Conservation (phyloP, 2,113 vertebrate genomes). For the Gila orcuttii region DNA sequence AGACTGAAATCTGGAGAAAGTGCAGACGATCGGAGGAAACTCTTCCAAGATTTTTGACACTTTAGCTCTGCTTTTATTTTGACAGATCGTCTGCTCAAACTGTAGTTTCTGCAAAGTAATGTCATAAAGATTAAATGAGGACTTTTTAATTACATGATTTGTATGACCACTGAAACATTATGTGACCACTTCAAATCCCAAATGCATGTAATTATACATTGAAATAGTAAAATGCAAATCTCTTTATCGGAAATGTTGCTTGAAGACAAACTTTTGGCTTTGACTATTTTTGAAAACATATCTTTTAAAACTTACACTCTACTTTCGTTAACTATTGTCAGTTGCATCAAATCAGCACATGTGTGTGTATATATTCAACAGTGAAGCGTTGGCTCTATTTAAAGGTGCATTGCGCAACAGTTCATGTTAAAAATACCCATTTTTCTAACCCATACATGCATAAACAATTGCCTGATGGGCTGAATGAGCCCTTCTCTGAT, state of each 20-base stretch:
- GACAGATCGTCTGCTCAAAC: not conserved
- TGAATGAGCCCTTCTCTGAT: too few species aligned
- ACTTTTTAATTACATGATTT: not conserved
- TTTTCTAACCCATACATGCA: too few species aligned
- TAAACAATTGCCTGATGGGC: too few species aligned
- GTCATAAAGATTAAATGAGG: not conserved
- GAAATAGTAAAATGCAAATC: not conserved
- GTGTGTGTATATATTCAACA: too few species aligned
- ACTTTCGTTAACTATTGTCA: too few species aligned
- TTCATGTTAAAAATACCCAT: too few species aligned
- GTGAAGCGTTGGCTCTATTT: too few species aligned
- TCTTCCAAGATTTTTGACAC: not conserved
- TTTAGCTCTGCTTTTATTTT: not conserved
- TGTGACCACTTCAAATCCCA: not conserved
- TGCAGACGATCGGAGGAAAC: not conserved
- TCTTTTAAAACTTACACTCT: not conserved
- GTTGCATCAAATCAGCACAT: too few species aligned
- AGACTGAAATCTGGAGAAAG: not conserved
- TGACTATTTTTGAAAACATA: not conserved
- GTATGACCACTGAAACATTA: not conserved
- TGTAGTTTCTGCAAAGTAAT: not conserved
- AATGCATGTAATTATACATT: too few species aligned
- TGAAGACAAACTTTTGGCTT: not conserved
- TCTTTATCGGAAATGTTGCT: not conserved
- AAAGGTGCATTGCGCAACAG: too few species aligned